Conservation (phyloP, 1,140 invertebrate species). For the Aphelinus certus region DNA sequence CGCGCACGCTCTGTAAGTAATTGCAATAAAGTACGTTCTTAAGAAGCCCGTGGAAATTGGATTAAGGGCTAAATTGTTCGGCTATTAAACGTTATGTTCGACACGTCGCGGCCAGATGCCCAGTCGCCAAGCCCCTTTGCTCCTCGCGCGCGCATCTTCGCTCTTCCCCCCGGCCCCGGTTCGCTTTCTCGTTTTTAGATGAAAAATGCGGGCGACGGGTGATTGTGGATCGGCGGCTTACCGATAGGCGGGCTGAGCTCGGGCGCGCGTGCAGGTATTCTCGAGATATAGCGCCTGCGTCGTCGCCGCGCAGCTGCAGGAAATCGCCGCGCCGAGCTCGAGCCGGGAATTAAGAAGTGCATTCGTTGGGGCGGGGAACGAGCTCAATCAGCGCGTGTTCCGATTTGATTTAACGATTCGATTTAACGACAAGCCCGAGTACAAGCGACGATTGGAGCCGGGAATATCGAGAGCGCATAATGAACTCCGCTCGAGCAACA, state of each 20-base stretch:
- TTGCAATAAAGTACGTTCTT: conserved; percentile 36
- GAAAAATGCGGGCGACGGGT: neutral
- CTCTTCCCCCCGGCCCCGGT: neutral
- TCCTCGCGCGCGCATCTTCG: no score
- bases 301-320: neutral
- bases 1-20: conserved; percentile 10
- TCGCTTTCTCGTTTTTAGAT: neutral
- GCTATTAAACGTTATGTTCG: conserved; percentile 35
- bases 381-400: conserved; percentile 25
- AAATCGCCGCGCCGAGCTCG: neutral
- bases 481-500: neutral
- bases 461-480: conserved; percentile 1
- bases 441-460: neutral
- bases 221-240: neutral
- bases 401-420: conserved; percentile 34
- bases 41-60: conserved; percentile 35
- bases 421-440: conserved; percentile 28
- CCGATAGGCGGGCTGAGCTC: neutral
- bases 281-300: conserved; percentile 1
- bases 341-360: conserved; percentile 17
- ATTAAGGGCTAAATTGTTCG: conserved; percentile 33
- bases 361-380: neutral
- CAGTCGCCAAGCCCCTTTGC: neutral
- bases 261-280: no score
- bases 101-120: conserved; percentile 24